These are phyloP conservation scores for Ethmia dodecea DNA, from an alignment of 2,888 invertebrate genomes.

Conservation along the genomic window DNA sequence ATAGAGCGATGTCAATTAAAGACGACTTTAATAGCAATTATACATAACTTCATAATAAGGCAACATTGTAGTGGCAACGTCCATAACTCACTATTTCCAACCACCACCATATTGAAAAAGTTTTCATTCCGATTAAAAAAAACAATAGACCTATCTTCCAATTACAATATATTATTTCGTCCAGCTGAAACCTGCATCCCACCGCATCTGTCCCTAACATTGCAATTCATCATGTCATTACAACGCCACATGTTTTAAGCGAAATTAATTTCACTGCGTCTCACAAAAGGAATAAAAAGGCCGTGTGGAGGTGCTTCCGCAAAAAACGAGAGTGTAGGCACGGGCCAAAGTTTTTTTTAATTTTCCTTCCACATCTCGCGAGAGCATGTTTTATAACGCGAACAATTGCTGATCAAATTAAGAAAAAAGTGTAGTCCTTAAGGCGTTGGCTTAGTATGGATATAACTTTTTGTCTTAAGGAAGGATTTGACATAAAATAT, in stretches of 20 bases:
- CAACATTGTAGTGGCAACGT: no score
- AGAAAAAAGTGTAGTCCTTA: slow-evolving; percentile 46
- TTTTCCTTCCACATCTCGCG: slow-evolving; percentile 29
- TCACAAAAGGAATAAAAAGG: slow-evolving; percentile 38
- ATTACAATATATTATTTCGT: no score
- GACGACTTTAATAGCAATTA: no score
- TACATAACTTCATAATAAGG: no score
- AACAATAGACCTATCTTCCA: no score
- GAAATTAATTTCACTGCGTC: slow-evolving; percentile 57
- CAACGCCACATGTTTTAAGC: slow-evolving; percentile 47
- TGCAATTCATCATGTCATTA: slow-evolving; percentile 39
- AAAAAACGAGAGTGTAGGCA: slow-evolving; percentile 66
- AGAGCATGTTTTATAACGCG: slow-evolving; percentile 45
- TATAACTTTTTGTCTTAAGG: slow-evolving; percentile 19
- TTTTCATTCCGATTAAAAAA: no score
- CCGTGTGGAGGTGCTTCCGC: slow-evolving; percentile 47
- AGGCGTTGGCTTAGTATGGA: slow-evolving; percentile 34
- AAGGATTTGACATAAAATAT: no score
- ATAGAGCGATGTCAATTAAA: no score
- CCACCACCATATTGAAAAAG: no score
- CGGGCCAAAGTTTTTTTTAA: slow-evolving; percentile 55
- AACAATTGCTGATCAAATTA: slow-evolving; percentile 69
- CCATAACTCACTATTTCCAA: no score
- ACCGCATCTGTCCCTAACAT: slow-evolving; percentile 35
- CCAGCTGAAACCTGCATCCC: slow-evolving; percentile 20